Percentiles rank a stretch among this genome's conserved stretches.
These are phyloP conservation scores for Oceanodroma tethys DNA, from an alignment of 2,113 vertebrate genomes.

Conservation along the genomic window DNA sequence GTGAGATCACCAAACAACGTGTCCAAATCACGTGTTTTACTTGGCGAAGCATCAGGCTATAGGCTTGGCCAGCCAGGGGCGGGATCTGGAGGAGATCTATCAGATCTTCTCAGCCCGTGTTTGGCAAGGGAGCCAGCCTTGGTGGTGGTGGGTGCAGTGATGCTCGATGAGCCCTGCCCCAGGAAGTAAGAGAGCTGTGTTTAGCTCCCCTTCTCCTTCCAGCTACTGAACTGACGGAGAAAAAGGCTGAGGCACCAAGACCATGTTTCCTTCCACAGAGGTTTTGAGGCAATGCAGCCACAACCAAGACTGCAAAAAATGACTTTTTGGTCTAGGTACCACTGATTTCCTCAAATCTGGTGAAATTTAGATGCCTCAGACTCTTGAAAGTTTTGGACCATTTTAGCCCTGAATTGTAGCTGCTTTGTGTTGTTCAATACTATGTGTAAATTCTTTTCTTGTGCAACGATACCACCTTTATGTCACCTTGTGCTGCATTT, in stretches of 20 bases:
- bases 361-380: background rate
- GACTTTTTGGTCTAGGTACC: background rate
- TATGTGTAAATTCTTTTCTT: background rate
- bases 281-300: background rate
- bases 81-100: background rate
- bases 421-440: background rate
- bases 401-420: background rate
- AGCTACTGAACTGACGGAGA: background rate
- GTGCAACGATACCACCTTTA: background rate
- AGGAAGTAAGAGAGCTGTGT: background rate
- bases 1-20: background rate
- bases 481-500: background rate
- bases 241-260: background rate
- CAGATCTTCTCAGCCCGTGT: background rate
- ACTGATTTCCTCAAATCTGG: background rate
- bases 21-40: background rate
- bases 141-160: background rate
- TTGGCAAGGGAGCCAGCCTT: background rate
- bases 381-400: background rate
- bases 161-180: background rate
- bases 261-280: background rate
- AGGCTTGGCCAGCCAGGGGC: background rate
- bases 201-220: background rate
- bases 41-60: background rate
- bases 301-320: background rate